These are phyloP conservation scores for Boleophthalmus pectinirostris DNA, from an alignment of 2,113 vertebrate genomes.

Conservation along the genomic window DNA sequence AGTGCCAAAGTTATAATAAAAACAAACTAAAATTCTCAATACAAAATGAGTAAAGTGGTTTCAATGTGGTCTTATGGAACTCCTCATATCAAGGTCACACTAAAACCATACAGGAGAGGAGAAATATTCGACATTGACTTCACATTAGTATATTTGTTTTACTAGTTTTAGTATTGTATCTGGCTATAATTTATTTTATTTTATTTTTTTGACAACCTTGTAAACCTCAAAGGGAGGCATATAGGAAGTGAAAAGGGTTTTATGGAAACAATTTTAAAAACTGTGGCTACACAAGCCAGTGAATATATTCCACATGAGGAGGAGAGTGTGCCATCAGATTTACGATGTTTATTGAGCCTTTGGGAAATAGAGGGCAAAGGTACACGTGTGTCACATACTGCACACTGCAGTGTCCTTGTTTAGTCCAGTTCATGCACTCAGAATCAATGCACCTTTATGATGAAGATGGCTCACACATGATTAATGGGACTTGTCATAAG, in stretches of 20 bases:
- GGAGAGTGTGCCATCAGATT: constrained; percentile 38
- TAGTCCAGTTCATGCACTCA: constrained; percentile 8
- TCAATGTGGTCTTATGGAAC: no score
- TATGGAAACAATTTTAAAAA: no score
- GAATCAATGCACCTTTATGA: constrained; percentile 33
- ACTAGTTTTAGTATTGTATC: no score
- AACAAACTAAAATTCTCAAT: no score
- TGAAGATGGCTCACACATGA: constrained; percentile 7
- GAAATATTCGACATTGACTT: no score
- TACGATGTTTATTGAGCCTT: constrained; percentile 25
- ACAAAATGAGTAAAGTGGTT: no score
- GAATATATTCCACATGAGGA: neutral
- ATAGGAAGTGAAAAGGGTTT: neutral
- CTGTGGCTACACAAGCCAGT: neutral
- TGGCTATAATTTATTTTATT: no score
- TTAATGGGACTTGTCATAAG: constrained; percentile 4
- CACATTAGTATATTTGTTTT: no score
- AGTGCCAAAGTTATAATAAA: no score
- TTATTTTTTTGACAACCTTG: no score
- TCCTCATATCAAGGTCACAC: no score
- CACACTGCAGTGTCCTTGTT: constrained; percentile 34
- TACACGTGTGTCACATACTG: constrained; percentile 40
- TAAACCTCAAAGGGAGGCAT: neutral
- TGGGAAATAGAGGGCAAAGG: constrained; percentile 41
- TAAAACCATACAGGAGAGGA: no score